Evolutionary conservation across 2,113 vertebrate genomes (phyloP).

Genomic region (Zosterops hypoxanthus): DNA sequence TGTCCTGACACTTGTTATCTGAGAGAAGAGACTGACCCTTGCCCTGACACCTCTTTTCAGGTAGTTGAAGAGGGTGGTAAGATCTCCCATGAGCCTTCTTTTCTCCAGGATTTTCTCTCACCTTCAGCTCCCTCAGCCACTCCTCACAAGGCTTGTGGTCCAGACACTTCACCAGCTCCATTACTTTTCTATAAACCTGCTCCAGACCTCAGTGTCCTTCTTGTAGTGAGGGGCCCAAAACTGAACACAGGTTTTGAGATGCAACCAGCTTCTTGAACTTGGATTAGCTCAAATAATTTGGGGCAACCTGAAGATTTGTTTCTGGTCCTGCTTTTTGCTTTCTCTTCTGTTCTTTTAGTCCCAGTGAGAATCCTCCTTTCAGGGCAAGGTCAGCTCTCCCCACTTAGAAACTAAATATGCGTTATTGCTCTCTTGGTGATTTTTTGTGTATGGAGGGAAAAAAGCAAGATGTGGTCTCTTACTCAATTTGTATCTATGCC

Average conservation of each 20-base stretch:
- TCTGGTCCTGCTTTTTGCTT: not conserved
- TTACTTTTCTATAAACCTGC: not conserved
- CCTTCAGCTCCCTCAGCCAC: not conserved
- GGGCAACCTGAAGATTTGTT: not conserved
- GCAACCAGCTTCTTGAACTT: not conserved
- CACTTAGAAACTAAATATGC: rapidly evolving
- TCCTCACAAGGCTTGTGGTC: not conserved
- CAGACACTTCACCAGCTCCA: not conserved
- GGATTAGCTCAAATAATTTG: not conserved
- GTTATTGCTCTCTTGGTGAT: not conserved
- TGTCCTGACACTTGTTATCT: not conserved
- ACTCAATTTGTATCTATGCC: not conserved
- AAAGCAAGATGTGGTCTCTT: not conserved
- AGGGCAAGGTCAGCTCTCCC: not conserved
- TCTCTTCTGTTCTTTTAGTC: not conserved
- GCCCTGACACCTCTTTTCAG: not conserved
- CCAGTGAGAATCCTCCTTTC: not conserved
- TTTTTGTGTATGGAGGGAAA: not conserved
- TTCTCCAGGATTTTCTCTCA: not conserved
- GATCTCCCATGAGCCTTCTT: not conserved
- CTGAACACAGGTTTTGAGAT: not conserved
- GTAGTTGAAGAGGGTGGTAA: not conserved
- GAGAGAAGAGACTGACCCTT: not conserved
- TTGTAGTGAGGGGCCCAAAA: not conserved
- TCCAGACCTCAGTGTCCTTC: not conserved